These are phyloP conservation scores for Leucophenga montana DNA, from an alignment of 2,888 invertebrate species.

Conservation along the genomic window DNA sequence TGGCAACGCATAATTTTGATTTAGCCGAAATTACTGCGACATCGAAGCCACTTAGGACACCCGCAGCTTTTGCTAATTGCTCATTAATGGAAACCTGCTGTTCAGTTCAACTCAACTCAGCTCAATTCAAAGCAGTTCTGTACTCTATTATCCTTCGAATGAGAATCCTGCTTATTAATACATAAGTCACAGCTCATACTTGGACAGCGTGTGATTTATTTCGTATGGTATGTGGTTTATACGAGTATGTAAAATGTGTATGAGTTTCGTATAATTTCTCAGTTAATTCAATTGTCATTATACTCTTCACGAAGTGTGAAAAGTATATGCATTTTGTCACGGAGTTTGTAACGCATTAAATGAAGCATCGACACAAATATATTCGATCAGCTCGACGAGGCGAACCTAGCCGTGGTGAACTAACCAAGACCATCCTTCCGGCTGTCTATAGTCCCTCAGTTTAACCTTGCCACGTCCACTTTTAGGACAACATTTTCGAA, in stretches of 20 bases:
- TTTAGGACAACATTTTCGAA: too few species aligned
- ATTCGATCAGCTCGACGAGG: too few species aligned
- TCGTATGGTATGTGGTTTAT: not conserved
- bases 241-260: not conserved
- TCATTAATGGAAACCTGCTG: conserved; percentile 22
- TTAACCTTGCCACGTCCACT: too few species aligned
- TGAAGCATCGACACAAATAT: too few species aligned
- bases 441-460: too few species aligned
- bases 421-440: too few species aligned
- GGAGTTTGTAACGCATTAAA: too few species aligned
- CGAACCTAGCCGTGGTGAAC: too few species aligned
- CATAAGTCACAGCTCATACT: conserved; percentile 5
- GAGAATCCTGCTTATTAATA: not conserved
- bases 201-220: not conserved
- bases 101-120: too few species aligned
- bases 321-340: too few species aligned
- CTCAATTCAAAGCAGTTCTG: too few species aligned
- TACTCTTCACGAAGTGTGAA: too few species aligned
- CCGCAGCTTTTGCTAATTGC: conserved; percentile 3
- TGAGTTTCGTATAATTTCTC: conserved; percentile 1
- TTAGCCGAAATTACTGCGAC: conserved; percentile 10
- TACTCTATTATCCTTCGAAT: not conserved
- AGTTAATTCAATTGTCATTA: conserved; percentile 13
- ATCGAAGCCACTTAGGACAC: not conserved
- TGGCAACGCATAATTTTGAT: conserved; percentile 21